Evolutionary conservation across 1,140 invertebrate species (phyloP).

Genomic region (Hycleus phaleratus): DNA sequence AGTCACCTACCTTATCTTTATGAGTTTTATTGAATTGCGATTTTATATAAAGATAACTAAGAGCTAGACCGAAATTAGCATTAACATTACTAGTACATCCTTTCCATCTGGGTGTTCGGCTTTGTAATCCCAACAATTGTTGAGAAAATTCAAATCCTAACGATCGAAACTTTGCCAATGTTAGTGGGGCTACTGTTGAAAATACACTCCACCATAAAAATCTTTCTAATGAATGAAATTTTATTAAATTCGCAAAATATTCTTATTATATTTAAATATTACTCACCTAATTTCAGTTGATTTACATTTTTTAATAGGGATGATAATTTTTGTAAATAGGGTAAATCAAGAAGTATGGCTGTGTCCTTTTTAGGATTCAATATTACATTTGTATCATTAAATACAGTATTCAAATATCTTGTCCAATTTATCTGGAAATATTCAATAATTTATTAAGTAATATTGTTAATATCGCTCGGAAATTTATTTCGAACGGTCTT

Average conservation of each 20-base stretch:
- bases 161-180: constrained; percentile 49
- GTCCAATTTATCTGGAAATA: constrained; percentile 58
- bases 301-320: constrained; percentile 45
- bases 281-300: constrained; percentile 49
- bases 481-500: too few relatives aligned
- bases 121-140: constrained; percentile 53
- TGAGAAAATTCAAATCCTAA: constrained; percentile 54
- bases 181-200: constrained; percentile 56
- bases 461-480: too few relatives aligned
- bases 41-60: constrained; percentile 68
- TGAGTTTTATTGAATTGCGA: constrained; percentile 60
- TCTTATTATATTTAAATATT: constrained; percentile 6
- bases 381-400: constrained; percentile 50
- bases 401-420: constrained; percentile 52
- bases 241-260: constrained; percentile 9
- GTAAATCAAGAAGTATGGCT: constrained; percentile 54
- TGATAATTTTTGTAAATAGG: constrained; percentile 52
- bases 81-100: constrained; percentile 67
- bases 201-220: constrained; percentile 62
- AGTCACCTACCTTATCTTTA: constrained; percentile 52
- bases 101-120: constrained; percentile 60
- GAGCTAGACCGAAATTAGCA: constrained; percentile 68
- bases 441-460: not conserved
- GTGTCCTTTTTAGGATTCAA: constrained; percentile 45
- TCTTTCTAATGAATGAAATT: constrained; percentile 44